Conservation (phyloP, 2,797 vertebrate species). For the Pseudomugil tenellus region DNA sequence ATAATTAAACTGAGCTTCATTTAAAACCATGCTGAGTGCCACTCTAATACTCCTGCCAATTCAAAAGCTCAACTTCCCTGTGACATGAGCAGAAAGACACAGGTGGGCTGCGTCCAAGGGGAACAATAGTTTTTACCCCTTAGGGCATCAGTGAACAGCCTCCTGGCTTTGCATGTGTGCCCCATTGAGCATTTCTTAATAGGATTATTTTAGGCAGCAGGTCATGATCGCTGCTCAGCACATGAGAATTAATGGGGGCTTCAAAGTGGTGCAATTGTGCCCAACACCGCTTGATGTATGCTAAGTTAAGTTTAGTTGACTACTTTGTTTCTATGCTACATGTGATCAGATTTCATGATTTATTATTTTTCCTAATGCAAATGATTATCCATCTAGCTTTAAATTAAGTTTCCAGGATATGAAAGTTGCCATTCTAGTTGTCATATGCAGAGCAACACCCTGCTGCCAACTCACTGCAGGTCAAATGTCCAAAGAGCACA, state of each 20-base stretch:
- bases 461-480: neutral
- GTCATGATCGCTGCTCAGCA: constrained; percentile 47
- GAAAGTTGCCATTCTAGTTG: neutral
- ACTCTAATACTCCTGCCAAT: neutral
- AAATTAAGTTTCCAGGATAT: neutral
- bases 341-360: neutral
- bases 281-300: neutral
- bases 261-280: neutral
- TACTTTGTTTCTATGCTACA: neutral
- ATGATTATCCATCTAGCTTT: no score
- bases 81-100: neutral
- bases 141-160: constrained; percentile 30
- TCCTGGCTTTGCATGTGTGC: constrained; percentile 61
- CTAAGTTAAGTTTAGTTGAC: neutral
- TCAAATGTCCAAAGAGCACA: neutral
- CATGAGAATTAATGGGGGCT: neutral
- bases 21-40: neutral
- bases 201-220: constrained; percentile 74
- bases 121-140: constrained; percentile 29
- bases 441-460: neutral
- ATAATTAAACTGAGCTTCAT: neutral
- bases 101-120: neutral
- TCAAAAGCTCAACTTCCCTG: neutral
- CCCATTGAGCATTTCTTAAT: constrained; percentile 63
- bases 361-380: neutral